These are phyloP conservation scores for Sciurus vulgaris DNA, from an alignment of 2,797 vertebrate species.

Conservation along the genomic window DNA sequence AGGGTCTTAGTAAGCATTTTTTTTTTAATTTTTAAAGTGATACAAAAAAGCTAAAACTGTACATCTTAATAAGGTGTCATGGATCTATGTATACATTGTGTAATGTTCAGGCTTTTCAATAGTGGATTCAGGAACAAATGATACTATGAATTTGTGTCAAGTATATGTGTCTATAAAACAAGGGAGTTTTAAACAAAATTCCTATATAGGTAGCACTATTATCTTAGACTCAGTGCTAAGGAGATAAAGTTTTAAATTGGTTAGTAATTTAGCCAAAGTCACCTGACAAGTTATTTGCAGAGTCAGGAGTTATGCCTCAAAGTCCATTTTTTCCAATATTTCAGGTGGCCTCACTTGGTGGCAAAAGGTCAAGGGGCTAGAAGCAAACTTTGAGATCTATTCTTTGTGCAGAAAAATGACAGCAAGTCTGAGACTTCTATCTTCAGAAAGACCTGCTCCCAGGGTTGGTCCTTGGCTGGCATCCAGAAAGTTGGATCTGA, in stretches of 20 bases:
- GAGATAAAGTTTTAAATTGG: neutral
- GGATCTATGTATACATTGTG: neutral
- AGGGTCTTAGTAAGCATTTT: neutral
- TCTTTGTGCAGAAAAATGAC: neutral
- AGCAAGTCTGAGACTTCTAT: neutral
- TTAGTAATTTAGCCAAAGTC: neutral
- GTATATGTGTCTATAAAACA: neutral
- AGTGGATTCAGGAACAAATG: neutral
- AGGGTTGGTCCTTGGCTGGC: neutral
- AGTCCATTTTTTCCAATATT: neutral
- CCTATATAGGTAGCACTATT: neutral
- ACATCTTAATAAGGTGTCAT: neutral
- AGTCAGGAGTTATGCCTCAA: neutral
- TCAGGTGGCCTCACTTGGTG: neutral
- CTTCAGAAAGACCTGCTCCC: neutral
- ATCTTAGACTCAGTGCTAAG: neutral
- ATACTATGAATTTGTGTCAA: neutral
- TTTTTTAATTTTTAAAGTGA: neutral
- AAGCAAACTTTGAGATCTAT: neutral
- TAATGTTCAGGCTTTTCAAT: neutral
- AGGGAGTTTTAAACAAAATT: constrained; percentile 39
- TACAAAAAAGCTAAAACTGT: neutral
- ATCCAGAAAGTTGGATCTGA: neutral
- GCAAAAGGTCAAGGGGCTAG: neutral
- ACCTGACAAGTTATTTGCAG: neutral